These are phyloP conservation scores for Felis chaus DNA, from an alignment of 2,113 vertebrate species.

Conservation along the genomic window DNA sequence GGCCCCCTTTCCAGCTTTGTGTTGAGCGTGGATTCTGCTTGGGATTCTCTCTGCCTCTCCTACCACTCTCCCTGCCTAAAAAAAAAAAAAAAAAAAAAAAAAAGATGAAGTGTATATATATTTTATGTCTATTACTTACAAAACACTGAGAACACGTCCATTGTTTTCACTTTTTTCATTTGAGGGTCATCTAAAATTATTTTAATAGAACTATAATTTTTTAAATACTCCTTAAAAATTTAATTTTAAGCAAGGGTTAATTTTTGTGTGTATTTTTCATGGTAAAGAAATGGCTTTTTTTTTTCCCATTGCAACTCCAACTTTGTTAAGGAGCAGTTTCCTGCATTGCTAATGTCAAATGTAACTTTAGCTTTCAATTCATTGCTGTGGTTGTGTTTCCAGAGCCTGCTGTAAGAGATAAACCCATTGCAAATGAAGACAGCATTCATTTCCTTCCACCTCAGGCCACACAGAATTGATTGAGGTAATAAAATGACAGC, in stretches of 20 bases:
- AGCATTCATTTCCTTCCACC: conserved; percentile 87
- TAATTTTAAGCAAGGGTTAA: conserved; percentile 15
- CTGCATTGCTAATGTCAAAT: conserved; percentile 80
- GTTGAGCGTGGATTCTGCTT: too few relatives aligned
- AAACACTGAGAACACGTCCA: neutral
- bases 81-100: too few relatives aligned
- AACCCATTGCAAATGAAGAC: conserved; percentile 90
- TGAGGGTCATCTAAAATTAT: conserved; percentile 45
- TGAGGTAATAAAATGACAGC: conserved; percentile 94
- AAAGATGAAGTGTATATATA: neutral
- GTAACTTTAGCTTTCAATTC: conserved; percentile 87
- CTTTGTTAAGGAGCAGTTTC: conserved; percentile 69
- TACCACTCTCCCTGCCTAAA: too few relatives aligned
- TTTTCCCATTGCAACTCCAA: neutral
- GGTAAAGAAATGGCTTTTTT: conserved; percentile 20
- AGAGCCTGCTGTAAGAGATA: conserved; percentile 92
- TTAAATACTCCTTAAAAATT: neutral
- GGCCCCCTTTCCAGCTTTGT: too few relatives aligned
- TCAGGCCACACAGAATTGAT: conserved; percentile 91
- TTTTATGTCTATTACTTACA: neutral
- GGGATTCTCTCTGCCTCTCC: too few relatives aligned
- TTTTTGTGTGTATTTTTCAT: conserved; percentile 37
- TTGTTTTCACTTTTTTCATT: neutral
- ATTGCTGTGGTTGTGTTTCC: conserved; percentile 88
- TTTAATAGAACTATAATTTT: conserved; percentile 17